These are phyloP conservation scores for Drosophila macrospina DNA, from an alignment of 2,888 invertebrate genomes.

Conservation along the genomic window DNA sequence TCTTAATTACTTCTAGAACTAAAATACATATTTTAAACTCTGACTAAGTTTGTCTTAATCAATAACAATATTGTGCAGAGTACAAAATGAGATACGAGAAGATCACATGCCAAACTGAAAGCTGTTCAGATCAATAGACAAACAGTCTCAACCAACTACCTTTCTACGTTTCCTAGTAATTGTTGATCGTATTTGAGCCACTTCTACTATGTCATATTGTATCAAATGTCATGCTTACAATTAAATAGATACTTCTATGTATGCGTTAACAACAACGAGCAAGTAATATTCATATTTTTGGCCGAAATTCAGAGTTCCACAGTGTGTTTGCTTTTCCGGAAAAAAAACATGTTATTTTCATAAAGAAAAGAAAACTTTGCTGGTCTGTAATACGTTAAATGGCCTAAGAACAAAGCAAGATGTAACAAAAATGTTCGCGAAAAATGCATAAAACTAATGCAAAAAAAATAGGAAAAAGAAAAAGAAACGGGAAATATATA, in stretches of 20 bases:
- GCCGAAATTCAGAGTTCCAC: background rate
- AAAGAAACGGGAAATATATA: slow-evolving; percentile 1
- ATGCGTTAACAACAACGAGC: too few species aligned
- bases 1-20: slow-evolving; percentile 39
- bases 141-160: too few species aligned
- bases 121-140: too few species aligned
- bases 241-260: too few species aligned
- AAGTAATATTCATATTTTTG: too few species aligned
- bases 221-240: too few species aligned
- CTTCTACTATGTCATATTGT: too few species aligned
- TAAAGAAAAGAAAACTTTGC: slow-evolving; percentile 8
- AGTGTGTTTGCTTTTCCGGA: background rate
- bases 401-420: slow-evolving; percentile 46
- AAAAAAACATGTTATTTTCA: background rate
- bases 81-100: too few species aligned
- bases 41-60: background rate
- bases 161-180: too few species aligned
- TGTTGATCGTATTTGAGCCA: too few species aligned
- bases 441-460: slow-evolving; percentile 61
- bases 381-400: slow-evolving; percentile 18
- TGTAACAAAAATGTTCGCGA: slow-evolving; percentile 58
- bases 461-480: slow-evolving; percentile 26
- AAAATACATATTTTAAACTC: background rate
- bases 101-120: too few species aligned
- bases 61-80: background rate